These are phyloP conservation scores for Hippocampus guttulatus DNA, from an alignment of 2,113 vertebrate species.

Conservation along the genomic window DNA sequence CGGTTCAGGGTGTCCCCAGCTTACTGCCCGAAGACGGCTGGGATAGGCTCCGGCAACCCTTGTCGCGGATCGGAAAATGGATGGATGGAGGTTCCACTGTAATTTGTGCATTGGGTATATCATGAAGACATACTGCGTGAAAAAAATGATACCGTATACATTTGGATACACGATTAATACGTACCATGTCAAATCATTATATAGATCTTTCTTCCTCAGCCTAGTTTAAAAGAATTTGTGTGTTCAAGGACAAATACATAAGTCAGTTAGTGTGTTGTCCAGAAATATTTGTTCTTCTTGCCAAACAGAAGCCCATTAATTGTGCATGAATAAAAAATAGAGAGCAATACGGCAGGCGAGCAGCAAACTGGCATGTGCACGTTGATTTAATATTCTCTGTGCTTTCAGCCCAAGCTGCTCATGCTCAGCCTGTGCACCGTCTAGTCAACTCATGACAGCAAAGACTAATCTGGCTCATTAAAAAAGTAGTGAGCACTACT, in stretches of 20 bases:
- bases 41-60: too few species aligned
- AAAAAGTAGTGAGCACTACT: conserved; percentile 31
- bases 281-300: conserved; percentile 61
- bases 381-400: conserved; percentile 62
- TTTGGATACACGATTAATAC: background rate
- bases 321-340: conserved; percentile 54
- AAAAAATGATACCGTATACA: background rate
- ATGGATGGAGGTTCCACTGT: too few species aligned
- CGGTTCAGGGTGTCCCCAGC: too few species aligned
- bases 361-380: conserved; percentile 42
- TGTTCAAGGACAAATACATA: conserved; percentile 45
- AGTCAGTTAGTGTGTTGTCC: conserved; percentile 40
- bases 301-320: conserved; percentile 59
- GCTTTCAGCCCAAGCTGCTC: conserved; percentile 47
- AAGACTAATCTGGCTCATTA: conserved; percentile 56
- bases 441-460: conserved; percentile 48
- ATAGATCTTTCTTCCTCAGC: background rate
- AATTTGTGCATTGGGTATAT: too few species aligned
- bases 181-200: conserved; percentile 9
- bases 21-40: too few species aligned
- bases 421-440: conserved; percentile 34
- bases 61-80: too few species aligned
- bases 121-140: too few species aligned
- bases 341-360: conserved; percentile 48
- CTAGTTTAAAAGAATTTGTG: conserved; percentile 18